These are phyloP conservation scores for Anabas testudineus DNA, from an alignment of 2,797 vertebrate genomes.

Conservation along the genomic window DNA sequence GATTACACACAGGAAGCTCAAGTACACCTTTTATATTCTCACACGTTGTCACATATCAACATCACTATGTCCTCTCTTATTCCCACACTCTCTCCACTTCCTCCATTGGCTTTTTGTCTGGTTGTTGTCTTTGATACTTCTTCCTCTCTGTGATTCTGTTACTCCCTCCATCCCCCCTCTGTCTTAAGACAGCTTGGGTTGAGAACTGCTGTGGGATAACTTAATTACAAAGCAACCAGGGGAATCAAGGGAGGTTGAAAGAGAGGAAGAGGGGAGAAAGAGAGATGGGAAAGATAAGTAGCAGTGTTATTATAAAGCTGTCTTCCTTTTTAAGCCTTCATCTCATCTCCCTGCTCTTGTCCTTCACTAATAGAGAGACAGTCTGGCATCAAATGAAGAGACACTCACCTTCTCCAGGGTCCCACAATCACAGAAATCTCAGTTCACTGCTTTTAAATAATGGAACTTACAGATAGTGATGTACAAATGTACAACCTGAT, in stretches of 20 bases:
- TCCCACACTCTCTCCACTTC: slow-evolving; percentile 38
- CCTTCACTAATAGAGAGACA: slow-evolving; percentile 68
- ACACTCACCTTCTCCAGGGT: slow-evolving; percentile 51
- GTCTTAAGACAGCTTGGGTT: slow-evolving; percentile 59
- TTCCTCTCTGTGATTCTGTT: slow-evolving; percentile 53
- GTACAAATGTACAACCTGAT: slow-evolving; percentile 16
- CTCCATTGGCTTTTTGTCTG: slow-evolving; percentile 29
- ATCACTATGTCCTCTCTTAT: slow-evolving; percentile 30
- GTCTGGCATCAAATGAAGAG: slow-evolving; percentile 54
- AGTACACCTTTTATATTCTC: slow-evolving; percentile 36
- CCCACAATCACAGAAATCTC: slow-evolving; percentile 42
- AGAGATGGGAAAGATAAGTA: slow-evolving; percentile 59
- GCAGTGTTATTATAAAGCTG: slow-evolving; percentile 67
- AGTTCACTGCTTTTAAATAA: slow-evolving; percentile 23
- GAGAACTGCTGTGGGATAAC: slow-evolving; percentile 69
- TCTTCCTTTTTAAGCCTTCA: slow-evolving; percentile 69
- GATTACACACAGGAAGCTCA: slow-evolving; percentile 9
- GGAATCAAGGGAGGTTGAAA: slow-evolving; percentile 68
- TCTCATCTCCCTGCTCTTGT: slow-evolving; percentile 67
- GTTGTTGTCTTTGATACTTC: slow-evolving; percentile 54
- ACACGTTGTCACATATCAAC: slow-evolving; percentile 31
- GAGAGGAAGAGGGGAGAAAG: slow-evolving; percentile 23
- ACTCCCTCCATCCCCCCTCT: slow-evolving; percentile 55
- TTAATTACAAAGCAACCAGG: slow-evolving; percentile 73
- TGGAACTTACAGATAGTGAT: slow-evolving; percentile 8